phyloP scores from a whole-genome alignment of 2,113 vertebrate genomes.

The Aptenodytes forsteri region DNA sequence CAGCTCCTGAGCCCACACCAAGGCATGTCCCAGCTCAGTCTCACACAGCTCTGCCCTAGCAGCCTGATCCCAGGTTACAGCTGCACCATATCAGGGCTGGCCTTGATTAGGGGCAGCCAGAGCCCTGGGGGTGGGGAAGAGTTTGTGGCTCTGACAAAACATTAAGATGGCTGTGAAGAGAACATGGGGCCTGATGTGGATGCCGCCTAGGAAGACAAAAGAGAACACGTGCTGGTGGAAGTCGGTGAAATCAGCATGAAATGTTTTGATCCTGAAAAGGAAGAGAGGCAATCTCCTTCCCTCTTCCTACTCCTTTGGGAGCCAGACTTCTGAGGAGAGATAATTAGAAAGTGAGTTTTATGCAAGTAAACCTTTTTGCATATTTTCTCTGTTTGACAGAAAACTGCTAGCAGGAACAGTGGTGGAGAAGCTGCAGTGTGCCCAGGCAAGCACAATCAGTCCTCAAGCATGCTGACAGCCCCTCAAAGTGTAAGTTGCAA shows the following conservation, averaged over 20 bases:
- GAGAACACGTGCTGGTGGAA: rapidly evolving
- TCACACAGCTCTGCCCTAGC: neutral
- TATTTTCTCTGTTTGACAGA: neutral
- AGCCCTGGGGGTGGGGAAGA: neutral
- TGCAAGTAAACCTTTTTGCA: neutral
- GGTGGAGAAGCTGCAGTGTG: neutral
- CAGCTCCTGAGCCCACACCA: neutral
- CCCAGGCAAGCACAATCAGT: neutral
- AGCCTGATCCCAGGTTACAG: neutral
- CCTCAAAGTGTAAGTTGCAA: neutral
- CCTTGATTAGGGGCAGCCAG: neutral
- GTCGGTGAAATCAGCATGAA: neutral
- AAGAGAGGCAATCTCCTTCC: neutral
- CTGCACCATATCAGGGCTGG: neutral
- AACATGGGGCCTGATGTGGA: neutral
- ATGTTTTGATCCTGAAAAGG: neutral
- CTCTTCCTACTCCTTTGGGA: neutral
- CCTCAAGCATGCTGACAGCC: neutral
- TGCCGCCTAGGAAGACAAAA: neutral
- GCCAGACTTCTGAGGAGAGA: neutral
- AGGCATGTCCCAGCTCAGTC: rapidly evolving
- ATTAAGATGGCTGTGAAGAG: neutral
- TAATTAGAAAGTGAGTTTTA: neutral
- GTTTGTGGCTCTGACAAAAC: neutral
- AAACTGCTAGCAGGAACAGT: neutral